A percentile compares a stretch with the other conserved stretches of the same genome.
Evolutionary conservation across 1,140 invertebrate genomes (phyloP).

Genomic region (Drosophila lacteicornis): DNA sequence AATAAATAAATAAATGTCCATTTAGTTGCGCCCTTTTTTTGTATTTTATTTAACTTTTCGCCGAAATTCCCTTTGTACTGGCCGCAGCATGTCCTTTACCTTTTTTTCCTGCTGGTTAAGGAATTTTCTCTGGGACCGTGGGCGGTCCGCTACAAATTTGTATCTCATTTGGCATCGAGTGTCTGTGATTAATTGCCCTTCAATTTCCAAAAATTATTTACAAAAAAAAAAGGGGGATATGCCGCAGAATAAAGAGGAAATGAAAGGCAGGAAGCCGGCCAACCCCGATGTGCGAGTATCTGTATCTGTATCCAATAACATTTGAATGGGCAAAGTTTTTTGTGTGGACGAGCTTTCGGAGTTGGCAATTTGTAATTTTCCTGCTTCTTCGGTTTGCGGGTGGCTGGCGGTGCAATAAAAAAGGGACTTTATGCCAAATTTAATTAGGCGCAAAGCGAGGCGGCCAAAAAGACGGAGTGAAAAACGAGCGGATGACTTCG

Average conservation of each 20-base stretch:
- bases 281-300: constrained; percentile 47
- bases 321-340: constrained; percentile 72
- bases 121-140: constrained; percentile 41
- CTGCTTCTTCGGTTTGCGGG: constrained; percentile 35
- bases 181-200: constrained; percentile 80
- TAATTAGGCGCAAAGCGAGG: constrained; percentile 78
- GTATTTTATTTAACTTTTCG: constrained; percentile 74
- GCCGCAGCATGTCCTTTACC: constrained; percentile 21
- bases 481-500: constrained; percentile 81
- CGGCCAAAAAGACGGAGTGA: constrained; percentile 62
- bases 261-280: constrained; percentile 23
- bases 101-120: constrained; percentile 19
- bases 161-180: constrained; percentile 77
- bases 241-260: constrained; percentile 27
- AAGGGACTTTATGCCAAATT: constrained; percentile 83
- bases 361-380: constrained; percentile 67
- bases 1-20: constrained; percentile 82
- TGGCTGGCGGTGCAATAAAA: constrained; percentile 55
- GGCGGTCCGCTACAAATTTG: constrained; percentile 66
- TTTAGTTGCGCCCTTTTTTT: constrained; percentile 73
- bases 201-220: constrained; percentile 74
- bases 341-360: constrained; percentile 23
- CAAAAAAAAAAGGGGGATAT: constrained; percentile 32
- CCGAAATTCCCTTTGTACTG: constrained; percentile 34
- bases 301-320: constrained; percentile 69